These are phyloP conservation scores for Podotricha telesiphe DNA, from an alignment of 2,888 invertebrate species.

Conservation along the genomic window DNA sequence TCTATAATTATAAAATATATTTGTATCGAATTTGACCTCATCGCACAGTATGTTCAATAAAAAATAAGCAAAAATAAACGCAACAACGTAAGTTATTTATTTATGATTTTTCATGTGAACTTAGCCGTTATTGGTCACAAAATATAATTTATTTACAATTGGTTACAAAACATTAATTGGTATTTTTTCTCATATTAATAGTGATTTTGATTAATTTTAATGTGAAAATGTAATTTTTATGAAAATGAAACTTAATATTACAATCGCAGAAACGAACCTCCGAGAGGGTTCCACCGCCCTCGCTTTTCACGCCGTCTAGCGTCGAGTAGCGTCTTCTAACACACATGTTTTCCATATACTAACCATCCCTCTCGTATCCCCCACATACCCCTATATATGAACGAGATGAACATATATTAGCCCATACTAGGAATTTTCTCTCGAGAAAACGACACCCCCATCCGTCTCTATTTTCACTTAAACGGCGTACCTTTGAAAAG, in stretches of 20 bases:
- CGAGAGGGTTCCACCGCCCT: conserved; percentile 41
- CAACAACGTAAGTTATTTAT: too few species aligned
- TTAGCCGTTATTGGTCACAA: too few species aligned
- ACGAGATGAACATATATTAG: conserved; percentile 73
- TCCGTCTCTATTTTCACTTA: conserved; percentile 73
- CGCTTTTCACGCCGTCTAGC: conserved; percentile 71
- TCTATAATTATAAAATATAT: too few species aligned
- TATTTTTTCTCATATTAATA: too few species aligned
- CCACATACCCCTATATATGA: conserved; percentile 76
- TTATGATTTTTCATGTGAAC: too few species aligned
- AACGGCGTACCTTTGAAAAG: conserved; percentile 60
- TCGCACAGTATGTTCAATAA: too few species aligned
- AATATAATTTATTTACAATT: too few species aligned
- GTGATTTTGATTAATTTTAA: too few species aligned
- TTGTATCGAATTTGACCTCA: too few species aligned
- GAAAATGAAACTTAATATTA: neutral
- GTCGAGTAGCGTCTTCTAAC: conserved; percentile 72
- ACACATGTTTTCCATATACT: conserved; percentile 51
- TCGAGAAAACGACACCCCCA: conserved; percentile 76
- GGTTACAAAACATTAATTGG: too few species aligned
- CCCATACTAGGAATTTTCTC: conserved; percentile 66
- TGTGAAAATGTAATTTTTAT: neutral
- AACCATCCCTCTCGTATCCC: conserved; percentile 75
- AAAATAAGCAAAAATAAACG: too few species aligned
- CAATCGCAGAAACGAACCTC: conserved; percentile 38